These are phyloP conservation scores for Tetragonula clypearis DNA, from an alignment of 1,140 invertebrate genomes.

Conservation along the genomic window DNA sequence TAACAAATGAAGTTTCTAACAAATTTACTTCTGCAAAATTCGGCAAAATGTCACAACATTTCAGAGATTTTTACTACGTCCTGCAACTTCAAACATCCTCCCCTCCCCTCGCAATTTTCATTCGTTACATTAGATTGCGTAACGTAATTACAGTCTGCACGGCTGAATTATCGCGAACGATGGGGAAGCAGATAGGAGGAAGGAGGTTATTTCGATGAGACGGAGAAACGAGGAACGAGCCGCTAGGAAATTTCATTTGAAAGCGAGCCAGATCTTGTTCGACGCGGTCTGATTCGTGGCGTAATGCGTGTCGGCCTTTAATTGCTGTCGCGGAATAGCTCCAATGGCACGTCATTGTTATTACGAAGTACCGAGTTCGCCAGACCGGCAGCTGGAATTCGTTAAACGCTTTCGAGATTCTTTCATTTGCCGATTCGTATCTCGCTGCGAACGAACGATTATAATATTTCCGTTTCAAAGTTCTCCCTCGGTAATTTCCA, in stretches of 20 bases:
- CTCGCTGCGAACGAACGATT: background rate
- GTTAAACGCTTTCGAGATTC: constrained; percentile 5
- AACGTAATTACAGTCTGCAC: background rate
- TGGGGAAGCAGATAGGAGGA: constrained; percentile 1
- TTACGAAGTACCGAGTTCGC: constrained; percentile 47
- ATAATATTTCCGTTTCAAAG: no score
- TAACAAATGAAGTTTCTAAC: no score
- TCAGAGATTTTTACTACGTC: no score
- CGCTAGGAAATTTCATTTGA: constrained; percentile 24
- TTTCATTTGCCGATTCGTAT: background rate
- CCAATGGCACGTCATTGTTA: constrained; percentile 65
- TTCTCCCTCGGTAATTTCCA: no score
- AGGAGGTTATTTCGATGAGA: background rate
- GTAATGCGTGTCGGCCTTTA: constrained; percentile 52
- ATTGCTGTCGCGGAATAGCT: constrained; percentile 62
- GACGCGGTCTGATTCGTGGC: constrained; percentile 47
- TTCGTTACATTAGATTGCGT: background rate
- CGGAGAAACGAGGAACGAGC: background rate
- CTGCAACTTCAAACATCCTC: no score
- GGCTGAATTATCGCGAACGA: background rate
- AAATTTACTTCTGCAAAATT: no score
- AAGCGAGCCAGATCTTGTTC: constrained; percentile 25
- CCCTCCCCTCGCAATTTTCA: background rate
- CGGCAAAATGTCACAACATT: no score
- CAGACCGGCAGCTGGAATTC: constrained; percentile 8